Percentiles rank a stretch among this genome's conserved stretches.
Conservation (phyloP, 2,113 vertebrate species). For the Podarcis raffonei region DNA sequence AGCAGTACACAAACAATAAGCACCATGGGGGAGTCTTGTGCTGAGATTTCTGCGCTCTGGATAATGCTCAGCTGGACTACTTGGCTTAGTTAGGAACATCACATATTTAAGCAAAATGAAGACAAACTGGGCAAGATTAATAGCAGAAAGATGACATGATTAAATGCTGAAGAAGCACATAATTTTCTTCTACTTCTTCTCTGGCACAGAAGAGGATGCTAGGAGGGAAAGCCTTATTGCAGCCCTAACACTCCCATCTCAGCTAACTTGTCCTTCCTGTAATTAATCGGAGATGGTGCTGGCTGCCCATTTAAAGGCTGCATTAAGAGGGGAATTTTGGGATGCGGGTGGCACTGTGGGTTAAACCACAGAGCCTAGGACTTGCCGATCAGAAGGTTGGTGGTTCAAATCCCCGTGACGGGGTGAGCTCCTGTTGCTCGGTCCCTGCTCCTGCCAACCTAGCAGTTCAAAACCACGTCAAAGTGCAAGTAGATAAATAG, state of each 20-base stretch:
- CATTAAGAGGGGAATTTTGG: background rate
- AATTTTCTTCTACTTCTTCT: background rate
- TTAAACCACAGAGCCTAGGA: too few species aligned
- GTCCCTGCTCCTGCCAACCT: too few species aligned
- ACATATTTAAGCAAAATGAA: background rate
- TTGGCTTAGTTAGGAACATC: background rate
- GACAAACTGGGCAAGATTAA: background rate
- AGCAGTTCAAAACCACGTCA: too few species aligned
- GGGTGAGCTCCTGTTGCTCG: too few species aligned
- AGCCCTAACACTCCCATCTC: background rate
- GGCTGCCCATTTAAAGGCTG: background rate
- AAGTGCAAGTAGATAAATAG: too few species aligned
- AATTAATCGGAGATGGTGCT: background rate
- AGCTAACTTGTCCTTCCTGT: background rate
- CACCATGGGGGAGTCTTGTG: background rate
- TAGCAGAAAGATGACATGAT: background rate
- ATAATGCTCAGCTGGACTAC: background rate
- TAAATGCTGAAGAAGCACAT: background rate
- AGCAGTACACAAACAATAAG: conserved; percentile 27
- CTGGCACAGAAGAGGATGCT: background rate
- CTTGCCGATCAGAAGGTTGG: too few species aligned
- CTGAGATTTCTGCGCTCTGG: background rate
- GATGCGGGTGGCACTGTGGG: too few species aligned
- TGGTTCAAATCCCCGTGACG: too few species aligned
- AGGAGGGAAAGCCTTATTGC: background rate